Evolutionary conservation across 2,113 vertebrate species (phyloP).

Genomic region (Aspiorhynchus laticeps): DNA sequence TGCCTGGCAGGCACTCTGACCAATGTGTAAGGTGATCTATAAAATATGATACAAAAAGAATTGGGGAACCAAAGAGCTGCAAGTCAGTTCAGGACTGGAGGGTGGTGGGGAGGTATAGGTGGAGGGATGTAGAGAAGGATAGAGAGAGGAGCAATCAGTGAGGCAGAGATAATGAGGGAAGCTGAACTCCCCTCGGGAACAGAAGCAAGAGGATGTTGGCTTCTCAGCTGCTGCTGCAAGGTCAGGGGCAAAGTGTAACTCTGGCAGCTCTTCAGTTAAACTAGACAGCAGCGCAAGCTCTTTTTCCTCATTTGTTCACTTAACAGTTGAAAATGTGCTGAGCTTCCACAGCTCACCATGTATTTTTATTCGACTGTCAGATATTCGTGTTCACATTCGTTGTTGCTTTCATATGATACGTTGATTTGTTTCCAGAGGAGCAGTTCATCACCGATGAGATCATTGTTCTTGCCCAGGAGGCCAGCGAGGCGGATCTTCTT

Average conservation of each 20-base stretch:
- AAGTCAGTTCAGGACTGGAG: conserved; percentile 12
- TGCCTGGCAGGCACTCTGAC: not conserved
- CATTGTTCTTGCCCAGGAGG: conserved; percentile 88
- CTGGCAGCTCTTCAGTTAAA: conserved; percentile 50
- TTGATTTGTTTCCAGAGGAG: conserved; percentile 80
- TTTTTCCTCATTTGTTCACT: conserved; percentile 20
- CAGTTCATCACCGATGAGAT: conserved; percentile 84
- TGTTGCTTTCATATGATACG: conserved; percentile 14
- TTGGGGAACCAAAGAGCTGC: no score
- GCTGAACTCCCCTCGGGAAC: conserved; percentile 49
- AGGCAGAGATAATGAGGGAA: conserved; percentile 62
- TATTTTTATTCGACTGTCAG: not conserved
- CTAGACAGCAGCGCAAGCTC: conserved; percentile 41
- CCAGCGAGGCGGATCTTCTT: conserved; percentile 91
- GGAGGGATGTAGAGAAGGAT: conserved; percentile 41
- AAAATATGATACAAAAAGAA: no score
- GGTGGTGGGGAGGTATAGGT: not conserved
- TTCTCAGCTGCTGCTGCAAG: conserved; percentile 54
- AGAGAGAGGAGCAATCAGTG: conserved; percentile 49
- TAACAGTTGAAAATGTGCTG: conserved; percentile 23
- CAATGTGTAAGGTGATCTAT: no score
- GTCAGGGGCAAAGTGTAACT: conserved; percentile 53
- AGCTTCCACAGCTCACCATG: not conserved
- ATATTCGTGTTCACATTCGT: conserved; percentile 32
- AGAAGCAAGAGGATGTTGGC: conserved; percentile 43